Conservation (phyloP, 1,140 invertebrate species). For the Drosophila prosaltans region DNA sequence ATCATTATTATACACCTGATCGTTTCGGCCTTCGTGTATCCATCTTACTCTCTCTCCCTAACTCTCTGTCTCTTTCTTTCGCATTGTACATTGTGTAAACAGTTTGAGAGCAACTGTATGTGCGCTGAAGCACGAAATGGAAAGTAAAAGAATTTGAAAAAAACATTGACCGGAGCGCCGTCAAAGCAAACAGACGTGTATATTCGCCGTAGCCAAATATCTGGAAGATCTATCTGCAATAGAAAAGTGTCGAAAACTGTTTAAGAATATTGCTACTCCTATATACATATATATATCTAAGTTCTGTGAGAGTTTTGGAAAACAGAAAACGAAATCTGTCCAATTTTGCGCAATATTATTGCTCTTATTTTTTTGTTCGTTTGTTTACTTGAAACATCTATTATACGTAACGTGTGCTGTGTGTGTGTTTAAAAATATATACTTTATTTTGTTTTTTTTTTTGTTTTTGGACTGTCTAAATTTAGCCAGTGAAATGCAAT, state of each 20-base stretch:
- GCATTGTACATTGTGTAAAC: conserved; percentile 34
- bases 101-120: conserved; percentile 64
- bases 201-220: conserved; percentile 14
- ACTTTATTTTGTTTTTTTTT: conserved; percentile 1
- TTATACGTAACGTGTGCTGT: background rate
- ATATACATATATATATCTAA: background rate
- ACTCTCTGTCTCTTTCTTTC: conserved; percentile 15
- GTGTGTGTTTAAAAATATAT: background rate
- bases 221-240: background rate
- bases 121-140: conserved; percentile 54
- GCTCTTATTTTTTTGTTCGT: background rate
- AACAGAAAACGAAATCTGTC: background rate
- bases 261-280: background rate
- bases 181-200: conserved; percentile 67
- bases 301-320: background rate
- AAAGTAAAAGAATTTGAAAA: conserved; percentile 59
- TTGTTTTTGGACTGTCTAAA: conserved; percentile 1
- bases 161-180: conserved; percentile 70
- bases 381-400: conserved; percentile 3
- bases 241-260: background rate
- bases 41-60: background rate
- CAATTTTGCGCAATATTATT: background rate
- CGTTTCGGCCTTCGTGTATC: background rate
- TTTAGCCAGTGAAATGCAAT: conserved; percentile 16
- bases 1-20: conserved; percentile 6